Conservation (phyloP, 1,140 invertebrate genomes). For the Lepidotrigona ventralis region DNA sequence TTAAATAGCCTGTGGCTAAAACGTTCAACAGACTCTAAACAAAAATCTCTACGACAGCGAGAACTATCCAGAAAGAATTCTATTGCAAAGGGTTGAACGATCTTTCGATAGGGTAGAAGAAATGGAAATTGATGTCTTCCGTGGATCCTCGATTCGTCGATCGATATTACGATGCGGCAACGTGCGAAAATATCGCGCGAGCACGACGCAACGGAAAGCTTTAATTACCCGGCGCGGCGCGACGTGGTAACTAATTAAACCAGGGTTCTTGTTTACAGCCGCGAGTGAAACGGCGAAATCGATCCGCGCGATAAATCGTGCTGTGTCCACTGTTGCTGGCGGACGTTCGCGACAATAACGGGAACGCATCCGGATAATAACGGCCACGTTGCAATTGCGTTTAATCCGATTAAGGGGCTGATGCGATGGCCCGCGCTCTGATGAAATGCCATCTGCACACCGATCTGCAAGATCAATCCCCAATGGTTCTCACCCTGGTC, state of each 20-base stretch:
- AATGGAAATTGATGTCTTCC: neutral
- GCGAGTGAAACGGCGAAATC: slow-evolving; percentile 25
- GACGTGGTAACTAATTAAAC: slow-evolving; percentile 38
- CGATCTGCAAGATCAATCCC: slow-evolving; percentile 7
- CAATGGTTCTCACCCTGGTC: neutral
- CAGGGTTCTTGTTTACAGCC: slow-evolving; percentile 41
- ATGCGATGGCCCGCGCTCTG: neutral
- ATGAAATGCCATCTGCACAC: slow-evolving; percentile 25
- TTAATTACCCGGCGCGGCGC: slow-evolving; percentile 26
- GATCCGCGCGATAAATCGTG: slow-evolving; percentile 39
- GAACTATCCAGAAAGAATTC: too few relatives aligned
- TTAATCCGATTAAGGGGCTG: slow-evolving; percentile 42
- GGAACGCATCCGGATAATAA: slow-evolving; percentile 34
- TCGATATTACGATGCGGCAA: neutral
- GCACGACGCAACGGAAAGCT: neutral
- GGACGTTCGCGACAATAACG: slow-evolving; percentile 23
- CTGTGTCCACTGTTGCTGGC: neutral
- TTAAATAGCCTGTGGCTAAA: too few relatives aligned
- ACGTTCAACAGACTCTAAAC: too few relatives aligned
- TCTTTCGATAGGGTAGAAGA: neutral
- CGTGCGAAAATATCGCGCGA: neutral
- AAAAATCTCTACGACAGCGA: too few relatives aligned
- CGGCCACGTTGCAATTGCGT: slow-evolving; percentile 25
- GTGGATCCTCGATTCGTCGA: too few relatives aligned
- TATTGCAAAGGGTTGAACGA: neutral